phyloP scores from a whole-genome alignment of 2,113 vertebrate genomes.

The Balaenoptera acutorostrata region DNA sequence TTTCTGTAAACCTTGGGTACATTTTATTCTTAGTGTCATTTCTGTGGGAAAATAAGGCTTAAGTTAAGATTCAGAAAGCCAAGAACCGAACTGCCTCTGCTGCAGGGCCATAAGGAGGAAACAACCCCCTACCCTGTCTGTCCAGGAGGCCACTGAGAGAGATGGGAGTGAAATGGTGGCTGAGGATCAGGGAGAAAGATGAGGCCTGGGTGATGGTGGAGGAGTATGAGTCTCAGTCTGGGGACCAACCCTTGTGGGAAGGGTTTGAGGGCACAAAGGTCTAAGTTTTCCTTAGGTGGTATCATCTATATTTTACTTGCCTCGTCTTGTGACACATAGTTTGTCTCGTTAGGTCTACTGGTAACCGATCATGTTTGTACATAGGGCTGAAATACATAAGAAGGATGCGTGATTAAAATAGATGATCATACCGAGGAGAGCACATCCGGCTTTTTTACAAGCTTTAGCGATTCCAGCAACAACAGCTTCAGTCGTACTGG shows the following conservation, averaged over 20 bases:
- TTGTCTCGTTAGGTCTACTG: background rate
- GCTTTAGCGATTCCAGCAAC: constrained; percentile 90
- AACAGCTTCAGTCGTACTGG: constrained; percentile 83
- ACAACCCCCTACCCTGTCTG: background rate
- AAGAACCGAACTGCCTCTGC: background rate
- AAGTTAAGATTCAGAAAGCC: background rate
- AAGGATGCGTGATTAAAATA: fast-evolving
- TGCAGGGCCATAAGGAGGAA: background rate
- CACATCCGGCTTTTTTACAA: constrained; percentile 90
- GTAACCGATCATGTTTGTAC: background rate
- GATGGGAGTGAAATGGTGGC: background rate
- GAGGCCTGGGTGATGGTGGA: background rate
- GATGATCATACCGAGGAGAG: constrained; percentile 88
- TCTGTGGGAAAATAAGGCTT: background rate
- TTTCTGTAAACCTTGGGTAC: background rate
- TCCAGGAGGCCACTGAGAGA: background rate
- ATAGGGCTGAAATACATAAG: background rate
- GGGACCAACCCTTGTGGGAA: background rate
- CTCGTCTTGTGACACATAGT: background rate
- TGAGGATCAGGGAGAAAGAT: background rate
- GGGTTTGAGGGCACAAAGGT: background rate
- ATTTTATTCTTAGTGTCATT: background rate
- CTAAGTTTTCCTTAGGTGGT: background rate
- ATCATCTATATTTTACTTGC: background rate
- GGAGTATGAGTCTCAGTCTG: background rate